Percentiles rank a stretch among this genome's conserved stretches.
These are phyloP conservation scores for Notothenia coriiceps DNA, from an alignment of 2,113 vertebrate genomes.

Conservation along the genomic window DNA sequence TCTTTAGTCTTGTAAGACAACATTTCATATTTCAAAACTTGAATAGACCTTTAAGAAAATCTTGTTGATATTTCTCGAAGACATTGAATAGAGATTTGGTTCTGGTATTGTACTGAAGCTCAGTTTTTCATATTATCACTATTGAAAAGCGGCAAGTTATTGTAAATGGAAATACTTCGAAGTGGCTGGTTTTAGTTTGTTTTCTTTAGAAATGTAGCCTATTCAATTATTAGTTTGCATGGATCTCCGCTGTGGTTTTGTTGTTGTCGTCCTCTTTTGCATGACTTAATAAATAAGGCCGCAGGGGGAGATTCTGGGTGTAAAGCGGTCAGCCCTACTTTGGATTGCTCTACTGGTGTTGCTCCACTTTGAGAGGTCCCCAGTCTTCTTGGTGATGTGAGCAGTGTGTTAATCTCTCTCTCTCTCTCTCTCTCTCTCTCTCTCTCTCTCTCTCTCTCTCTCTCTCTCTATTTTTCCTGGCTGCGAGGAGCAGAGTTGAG, in stretches of 20 bases:
- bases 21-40: not conserved
- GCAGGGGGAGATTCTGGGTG: constrained; percentile 47
- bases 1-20: not conserved
- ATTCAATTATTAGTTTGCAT: constrained; percentile 30
- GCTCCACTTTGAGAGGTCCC: constrained; percentile 84
- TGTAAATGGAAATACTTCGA: not conserved
- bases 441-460: not conserved
- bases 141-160: not conserved
- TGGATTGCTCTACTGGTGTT: constrained; percentile 67
- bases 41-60: not conserved
- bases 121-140: not conserved
- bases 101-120: too few species aligned
- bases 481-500: constrained; percentile 66
- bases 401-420: constrained; percentile 68
- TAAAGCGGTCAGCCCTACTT: constrained; percentile 82
- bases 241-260: constrained; percentile 26
- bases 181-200: constrained; percentile 3
- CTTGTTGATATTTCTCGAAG: not conserved
- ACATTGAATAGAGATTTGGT: not conserved
- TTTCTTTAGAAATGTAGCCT: constrained; percentile 20
- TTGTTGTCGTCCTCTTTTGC: constrained; percentile 75
- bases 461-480: constrained; percentile 59
- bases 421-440: not conserved
- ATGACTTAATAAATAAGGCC: constrained; percentile 76
- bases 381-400: constrained; percentile 73